These are phyloP conservation scores for Microtus pennsylvanicus DNA, from an alignment of 2,113 vertebrate genomes.

Conservation along the genomic window DNA sequence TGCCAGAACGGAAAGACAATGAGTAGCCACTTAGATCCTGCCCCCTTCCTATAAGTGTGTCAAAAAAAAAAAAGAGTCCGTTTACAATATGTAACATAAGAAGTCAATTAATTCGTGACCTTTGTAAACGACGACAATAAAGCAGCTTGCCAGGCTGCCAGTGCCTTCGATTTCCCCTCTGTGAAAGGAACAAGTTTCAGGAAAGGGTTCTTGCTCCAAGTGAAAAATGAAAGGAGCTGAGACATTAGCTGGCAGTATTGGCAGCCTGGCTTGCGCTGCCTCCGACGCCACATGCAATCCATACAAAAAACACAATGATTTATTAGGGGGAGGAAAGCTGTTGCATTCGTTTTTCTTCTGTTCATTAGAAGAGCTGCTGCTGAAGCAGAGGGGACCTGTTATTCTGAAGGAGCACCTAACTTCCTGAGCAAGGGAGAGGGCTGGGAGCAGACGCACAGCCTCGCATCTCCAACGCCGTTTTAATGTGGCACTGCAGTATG, in stretches of 20 bases:
- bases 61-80: slow-evolving; percentile 54
- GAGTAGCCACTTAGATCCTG: slow-evolving; percentile 72
- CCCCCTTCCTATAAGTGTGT: slow-evolving; percentile 80
- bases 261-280: slow-evolving; percentile 79
- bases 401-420: slow-evolving; percentile 52
- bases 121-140: slow-evolving; percentile 87
- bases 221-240: slow-evolving; percentile 84
- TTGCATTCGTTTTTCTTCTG: slow-evolving; percentile 34
- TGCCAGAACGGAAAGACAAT: slow-evolving; percentile 77
- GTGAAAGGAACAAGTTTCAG: slow-evolving; percentile 86
- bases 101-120: slow-evolving; percentile 88
- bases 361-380: slow-evolving; percentile 69
- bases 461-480: slow-evolving; percentile 59
- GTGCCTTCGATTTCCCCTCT: slow-evolving; percentile 81
- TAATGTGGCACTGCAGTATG: slow-evolving; percentile 70
- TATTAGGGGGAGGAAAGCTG: slow-evolving; percentile 61
- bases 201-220: slow-evolving; percentile 81
- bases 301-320: slow-evolving; percentile 73
- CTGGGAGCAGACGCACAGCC: slow-evolving; percentile 44
- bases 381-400: not conserved
- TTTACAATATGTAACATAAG: slow-evolving; percentile 81
- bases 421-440: slow-evolving; percentile 34
- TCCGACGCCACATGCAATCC: slow-evolving; percentile 73
- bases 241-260: slow-evolving; percentile 83
- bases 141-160: slow-evolving; percentile 83